Percentiles rank a stretch among this genome's conserved stretches.
These are phyloP conservation scores for Adineta ricciae DNA, from an alignment of 2,888 invertebrate genomes.

Conservation along the genomic window DNA sequence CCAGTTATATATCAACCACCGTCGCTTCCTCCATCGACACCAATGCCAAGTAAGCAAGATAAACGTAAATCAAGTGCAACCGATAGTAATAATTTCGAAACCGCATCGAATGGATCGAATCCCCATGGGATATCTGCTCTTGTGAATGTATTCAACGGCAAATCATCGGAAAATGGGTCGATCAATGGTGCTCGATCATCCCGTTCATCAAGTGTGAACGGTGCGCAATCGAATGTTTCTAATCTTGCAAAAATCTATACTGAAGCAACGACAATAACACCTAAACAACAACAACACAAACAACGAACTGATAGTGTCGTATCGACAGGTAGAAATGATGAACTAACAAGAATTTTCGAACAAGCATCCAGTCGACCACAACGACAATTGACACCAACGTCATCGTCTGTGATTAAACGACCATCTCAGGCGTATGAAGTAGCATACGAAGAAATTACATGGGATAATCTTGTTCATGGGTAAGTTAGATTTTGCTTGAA, in stretches of 20 bases:
- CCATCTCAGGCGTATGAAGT: neutral
- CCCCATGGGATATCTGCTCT: neutral
- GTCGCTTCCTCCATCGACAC: neutral
- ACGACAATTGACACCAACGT: neutral
- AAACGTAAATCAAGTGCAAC: neutral
- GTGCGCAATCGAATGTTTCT: neutral
- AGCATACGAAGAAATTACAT: slow-evolving; percentile 1
- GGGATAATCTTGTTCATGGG: neutral
- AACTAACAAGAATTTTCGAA: neutral
- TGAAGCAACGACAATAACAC: neutral
- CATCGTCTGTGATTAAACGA: neutral
- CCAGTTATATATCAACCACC: neutral
- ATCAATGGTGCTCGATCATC: neutral
- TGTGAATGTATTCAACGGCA: neutral
- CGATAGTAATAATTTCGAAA: neutral
- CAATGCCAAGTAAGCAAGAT: neutral
- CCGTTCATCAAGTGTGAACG: neutral
- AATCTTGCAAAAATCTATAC: slow-evolving; percentile 3
- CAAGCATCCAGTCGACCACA: neutral
- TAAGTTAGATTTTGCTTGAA: neutral
- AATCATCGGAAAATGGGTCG: neutral
- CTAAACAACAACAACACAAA: neutral
- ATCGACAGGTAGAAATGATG: neutral
- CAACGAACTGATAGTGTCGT: neutral
- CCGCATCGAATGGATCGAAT: neutral